Conservation (phyloP, 2,888 invertebrate genomes). For the Cataglyphis cursor region DNA sequence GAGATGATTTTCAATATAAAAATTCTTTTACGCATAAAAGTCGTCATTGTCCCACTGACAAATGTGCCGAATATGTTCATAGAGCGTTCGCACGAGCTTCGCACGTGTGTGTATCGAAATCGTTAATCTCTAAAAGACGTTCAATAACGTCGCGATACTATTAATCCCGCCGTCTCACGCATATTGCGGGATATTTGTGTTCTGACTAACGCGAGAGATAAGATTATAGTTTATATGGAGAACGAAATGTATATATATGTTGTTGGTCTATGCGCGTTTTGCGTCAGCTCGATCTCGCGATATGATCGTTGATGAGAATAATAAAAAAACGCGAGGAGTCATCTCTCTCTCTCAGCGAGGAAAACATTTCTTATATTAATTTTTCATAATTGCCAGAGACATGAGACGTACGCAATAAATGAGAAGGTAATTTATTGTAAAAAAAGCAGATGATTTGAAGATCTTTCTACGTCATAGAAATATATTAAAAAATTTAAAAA, state of each 20-base stretch:
- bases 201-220: conserved; percentile 73
- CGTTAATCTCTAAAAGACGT: conserved; percentile 39
- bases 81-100: background rate
- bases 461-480: background rate
- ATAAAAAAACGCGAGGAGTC: background rate
- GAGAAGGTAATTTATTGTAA: background rate
- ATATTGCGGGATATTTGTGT: conserved; percentile 62
- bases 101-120: background rate
- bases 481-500: background rate
- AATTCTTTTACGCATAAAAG: background rate
- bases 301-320: background rate
- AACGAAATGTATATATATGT: conserved; percentile 35
- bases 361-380: background rate
- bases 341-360: background rate
- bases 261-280: conserved; percentile 69
- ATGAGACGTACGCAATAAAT: background rate
- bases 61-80: background rate
- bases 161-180: conserved; percentile 56
- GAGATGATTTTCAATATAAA: background rate
- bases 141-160: conserved; percentile 43
- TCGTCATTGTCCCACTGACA: background rate
- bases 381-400: background rate
- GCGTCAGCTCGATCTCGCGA: conserved; percentile 61
- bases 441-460: background rate
- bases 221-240: conserved; percentile 70